Evolutionary conservation across 2,797 vertebrate genomes (phyloP).

Genomic region (Pterois miles): DNA sequence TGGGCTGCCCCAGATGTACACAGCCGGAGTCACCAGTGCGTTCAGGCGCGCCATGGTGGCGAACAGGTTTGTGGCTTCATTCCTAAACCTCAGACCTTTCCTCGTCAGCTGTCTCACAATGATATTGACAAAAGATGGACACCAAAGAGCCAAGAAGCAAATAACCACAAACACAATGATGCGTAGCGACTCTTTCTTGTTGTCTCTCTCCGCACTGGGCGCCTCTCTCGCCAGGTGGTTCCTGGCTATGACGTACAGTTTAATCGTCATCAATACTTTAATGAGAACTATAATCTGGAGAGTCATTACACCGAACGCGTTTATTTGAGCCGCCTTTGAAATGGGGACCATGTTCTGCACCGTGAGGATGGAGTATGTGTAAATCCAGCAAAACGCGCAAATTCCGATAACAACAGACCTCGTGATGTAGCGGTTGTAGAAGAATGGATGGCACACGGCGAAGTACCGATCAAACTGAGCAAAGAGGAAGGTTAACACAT

Average conservation of each 20-base stretch:
- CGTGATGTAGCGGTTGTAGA: conserved; percentile 79
- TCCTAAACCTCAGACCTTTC: conserved; percentile 75
- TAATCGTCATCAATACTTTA: conserved; percentile 83
- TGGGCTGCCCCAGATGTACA: conserved; percentile 86
- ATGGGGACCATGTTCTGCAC: conserved; percentile 81
- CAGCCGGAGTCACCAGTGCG: conserved; percentile 80
- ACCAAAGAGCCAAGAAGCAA: conserved; percentile 83
- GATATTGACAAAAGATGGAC: conserved; percentile 83
- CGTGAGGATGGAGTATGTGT: conserved; percentile 80
- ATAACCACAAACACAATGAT: conserved; percentile 86
- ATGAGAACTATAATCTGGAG: conserved; percentile 81
- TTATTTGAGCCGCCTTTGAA: conserved; percentile 79
- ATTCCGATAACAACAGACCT: conserved; percentile 66
- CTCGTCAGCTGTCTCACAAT: conserved; percentile 76
- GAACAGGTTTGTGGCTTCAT: conserved; percentile 84
- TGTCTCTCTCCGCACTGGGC: conserved; percentile 76
- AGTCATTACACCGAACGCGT: conserved; percentile 81
- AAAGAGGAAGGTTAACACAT: conserved; percentile 84
- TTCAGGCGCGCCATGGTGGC: conserved; percentile 83
- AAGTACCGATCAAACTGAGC: conserved; percentile 86
- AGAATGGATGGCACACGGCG: conserved; percentile 84
- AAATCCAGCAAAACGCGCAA: conserved; percentile 83
- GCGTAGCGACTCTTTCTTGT: conserved; percentile 83
- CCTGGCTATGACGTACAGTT: conserved; percentile 83
- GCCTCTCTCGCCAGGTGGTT: conserved; percentile 79